Conservation (phyloP, 2,888 invertebrate species). For the Bedellia somnulentella region DNA sequence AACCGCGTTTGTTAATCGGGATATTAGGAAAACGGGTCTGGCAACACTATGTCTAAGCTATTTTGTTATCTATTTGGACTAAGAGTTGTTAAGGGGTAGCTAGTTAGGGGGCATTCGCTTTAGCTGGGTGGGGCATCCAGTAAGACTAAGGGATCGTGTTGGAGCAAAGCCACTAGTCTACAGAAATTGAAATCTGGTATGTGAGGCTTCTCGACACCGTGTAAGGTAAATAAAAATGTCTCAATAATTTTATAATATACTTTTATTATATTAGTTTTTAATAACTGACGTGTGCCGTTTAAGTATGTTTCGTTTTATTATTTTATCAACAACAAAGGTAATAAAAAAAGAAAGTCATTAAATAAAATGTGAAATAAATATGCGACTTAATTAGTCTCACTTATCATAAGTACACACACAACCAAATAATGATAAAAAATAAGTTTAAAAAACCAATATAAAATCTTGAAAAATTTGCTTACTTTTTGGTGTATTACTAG, state of each 20-base stretch:
- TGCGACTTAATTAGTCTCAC: conserved; percentile 19
- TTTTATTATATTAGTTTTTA: conserved; percentile 51
- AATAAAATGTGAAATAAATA: neutral
- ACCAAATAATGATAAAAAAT: conserved; percentile 38
- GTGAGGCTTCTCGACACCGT: conserved; percentile 23
- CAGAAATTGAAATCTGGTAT: conserved; percentile 38
- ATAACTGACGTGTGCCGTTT: conserved; percentile 49
- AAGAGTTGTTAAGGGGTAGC: too few relatives aligned
- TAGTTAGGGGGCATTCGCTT: conserved; percentile 50
- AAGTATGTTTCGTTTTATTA: conserved; percentile 48
- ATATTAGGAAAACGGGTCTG: too few relatives aligned
- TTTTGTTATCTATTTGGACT: too few relatives aligned
- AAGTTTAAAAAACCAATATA: conserved; percentile 12
- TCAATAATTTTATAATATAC: conserved; percentile 36
- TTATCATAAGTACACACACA: conserved; percentile 66
- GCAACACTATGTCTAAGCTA: too few relatives aligned
- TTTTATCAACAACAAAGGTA: conserved; percentile 23
- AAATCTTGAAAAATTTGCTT: neutral
- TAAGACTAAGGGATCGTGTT: too few relatives aligned
- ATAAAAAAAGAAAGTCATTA: conserved; percentile 40
- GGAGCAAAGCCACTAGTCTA: too few relatives aligned
- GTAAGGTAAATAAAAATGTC: neutral
- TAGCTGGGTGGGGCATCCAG: conserved; percentile 56
- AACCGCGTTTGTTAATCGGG: too few relatives aligned
- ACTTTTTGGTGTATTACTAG: conserved; percentile 35